A percentile compares a stretch with the other conserved stretches of the same genome.
Evolutionary conservation across 2,797 vertebrate species (phyloP).

Genomic region (Tinamus major): DNA sequence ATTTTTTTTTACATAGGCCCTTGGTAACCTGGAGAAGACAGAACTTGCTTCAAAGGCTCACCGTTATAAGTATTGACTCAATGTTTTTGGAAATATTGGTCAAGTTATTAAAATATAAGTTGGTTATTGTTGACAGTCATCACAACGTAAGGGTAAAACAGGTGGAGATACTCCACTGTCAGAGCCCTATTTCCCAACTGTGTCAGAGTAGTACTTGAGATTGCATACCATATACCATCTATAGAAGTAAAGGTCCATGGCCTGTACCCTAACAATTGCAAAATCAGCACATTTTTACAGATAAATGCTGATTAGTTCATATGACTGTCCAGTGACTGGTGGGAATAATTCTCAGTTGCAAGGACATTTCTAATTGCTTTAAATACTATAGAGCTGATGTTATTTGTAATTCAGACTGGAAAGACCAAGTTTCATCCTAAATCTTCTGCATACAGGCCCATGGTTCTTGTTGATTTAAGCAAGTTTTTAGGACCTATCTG

Average conservation of each 20-base stretch:
- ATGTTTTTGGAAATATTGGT: not conserved
- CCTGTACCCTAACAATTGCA: not conserved
- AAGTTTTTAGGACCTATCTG: not conserved
- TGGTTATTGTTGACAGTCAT: not conserved
- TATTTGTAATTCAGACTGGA: not conserved
- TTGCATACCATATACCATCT: not conserved
- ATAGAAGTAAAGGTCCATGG: not conserved
- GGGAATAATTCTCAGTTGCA: not conserved
- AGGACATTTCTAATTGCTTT: not conserved
- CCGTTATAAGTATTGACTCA: not conserved
- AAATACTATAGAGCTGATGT: not conserved
- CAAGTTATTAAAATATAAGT: not conserved
- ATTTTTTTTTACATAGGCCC: not conserved
- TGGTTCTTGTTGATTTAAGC: not conserved
- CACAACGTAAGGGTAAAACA: not conserved
- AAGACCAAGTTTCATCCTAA: not conserved
- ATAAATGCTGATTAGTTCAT: not conserved
- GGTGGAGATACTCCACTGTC: not conserved
- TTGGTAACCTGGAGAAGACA: not conserved
- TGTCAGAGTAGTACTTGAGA: not conserved
- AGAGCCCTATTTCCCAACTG: not conserved
- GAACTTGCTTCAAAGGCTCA: not conserved
- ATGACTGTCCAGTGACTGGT: not conserved
- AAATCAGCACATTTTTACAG: not conserved
- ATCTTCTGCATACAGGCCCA: not conserved